Evolutionary conservation across 2,113 vertebrate genomes (phyloP).

Genomic region (Vimba vimba): DNA sequence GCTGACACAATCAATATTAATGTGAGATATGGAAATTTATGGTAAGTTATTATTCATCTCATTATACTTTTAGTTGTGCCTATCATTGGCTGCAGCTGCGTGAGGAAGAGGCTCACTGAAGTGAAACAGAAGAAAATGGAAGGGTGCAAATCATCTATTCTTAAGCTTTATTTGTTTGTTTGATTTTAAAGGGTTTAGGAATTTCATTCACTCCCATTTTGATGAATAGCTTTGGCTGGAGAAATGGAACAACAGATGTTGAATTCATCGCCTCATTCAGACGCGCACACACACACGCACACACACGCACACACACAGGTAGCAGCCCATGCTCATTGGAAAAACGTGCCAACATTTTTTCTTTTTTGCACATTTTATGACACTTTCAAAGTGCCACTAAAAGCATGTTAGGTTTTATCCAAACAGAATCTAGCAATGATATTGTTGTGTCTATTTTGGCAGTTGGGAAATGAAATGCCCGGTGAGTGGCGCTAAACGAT

Average conservation of each 20-base stretch:
- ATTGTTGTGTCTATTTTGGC: not conserved
- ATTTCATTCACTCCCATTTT: constrained; percentile 43
- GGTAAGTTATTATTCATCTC: constrained; percentile 38
- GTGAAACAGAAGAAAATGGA: constrained; percentile 13
- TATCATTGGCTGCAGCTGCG: not conserved
- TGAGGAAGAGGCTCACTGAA: constrained; percentile 26
- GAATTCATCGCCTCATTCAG: constrained; percentile 23
- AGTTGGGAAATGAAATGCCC: not conserved
- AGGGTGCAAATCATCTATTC: constrained; percentile 37
- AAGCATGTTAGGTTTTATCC: not conserved
- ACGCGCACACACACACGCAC: not conserved
- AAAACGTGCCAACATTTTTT: not conserved
- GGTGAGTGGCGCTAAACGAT: not conserved
- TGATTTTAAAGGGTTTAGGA: constrained; percentile 41
- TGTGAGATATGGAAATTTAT: constrained; percentile 25
- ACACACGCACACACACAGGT: too few relatives aligned
- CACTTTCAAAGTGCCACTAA: not conserved
- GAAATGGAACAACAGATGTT: constrained; percentile 53
- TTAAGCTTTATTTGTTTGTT: constrained; percentile 39
- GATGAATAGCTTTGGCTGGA: constrained; percentile 48
- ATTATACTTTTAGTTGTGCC: constrained; percentile 4
- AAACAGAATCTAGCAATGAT: not conserved
- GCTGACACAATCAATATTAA: constrained; percentile 31
- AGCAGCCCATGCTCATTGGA: not conserved
- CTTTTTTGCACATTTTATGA: not conserved